Evolutionary conservation across 2,797 vertebrate species (phyloP).

Genomic region (Peromyscus aztecus): DNA sequence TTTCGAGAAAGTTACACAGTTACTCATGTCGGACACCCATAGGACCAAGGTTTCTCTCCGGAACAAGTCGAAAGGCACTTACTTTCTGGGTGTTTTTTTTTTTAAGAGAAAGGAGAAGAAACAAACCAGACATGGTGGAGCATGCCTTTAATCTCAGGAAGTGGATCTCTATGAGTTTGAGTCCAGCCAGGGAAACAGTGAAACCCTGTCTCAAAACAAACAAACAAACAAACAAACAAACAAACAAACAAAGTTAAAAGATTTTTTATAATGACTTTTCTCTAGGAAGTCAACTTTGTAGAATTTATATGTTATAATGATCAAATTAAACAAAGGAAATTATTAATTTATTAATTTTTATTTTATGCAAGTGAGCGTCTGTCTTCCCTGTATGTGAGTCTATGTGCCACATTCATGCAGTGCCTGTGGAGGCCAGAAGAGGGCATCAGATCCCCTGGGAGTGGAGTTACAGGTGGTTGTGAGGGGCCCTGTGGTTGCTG

Average conservation of each 20-base stretch:
- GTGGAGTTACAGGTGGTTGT: neutral
- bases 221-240: neutral
- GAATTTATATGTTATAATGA: neutral
- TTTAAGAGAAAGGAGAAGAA: neutral
- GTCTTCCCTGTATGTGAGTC: neutral
- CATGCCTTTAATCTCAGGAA: neutral
- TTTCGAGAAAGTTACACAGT: conserved; percentile 48
- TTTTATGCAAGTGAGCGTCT: neutral
- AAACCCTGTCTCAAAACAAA: neutral
- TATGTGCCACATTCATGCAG: neutral
- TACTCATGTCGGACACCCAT: neutral
- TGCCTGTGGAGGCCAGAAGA: neutral
- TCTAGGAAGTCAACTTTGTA: neutral
- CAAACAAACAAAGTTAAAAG: neutral
- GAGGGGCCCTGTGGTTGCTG: neutral
- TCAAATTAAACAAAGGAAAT: neutral
- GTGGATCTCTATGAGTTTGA: no score
- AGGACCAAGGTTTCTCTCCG: conserved; percentile 37
- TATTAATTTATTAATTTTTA: neutral
- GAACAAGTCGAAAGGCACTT: conserved; percentile 10
- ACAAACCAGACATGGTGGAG: neutral
- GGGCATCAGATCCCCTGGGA: neutral
- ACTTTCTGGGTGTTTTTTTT: conserved; percentile 16
- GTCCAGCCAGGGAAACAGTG: neutral
- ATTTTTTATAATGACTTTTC: conserved; percentile 12